Evolutionary conservation across 2,113 vertebrate genomes (phyloP), one percentile per base, ranked within the genome.

Genomic region (Natator depressus): DNA sequence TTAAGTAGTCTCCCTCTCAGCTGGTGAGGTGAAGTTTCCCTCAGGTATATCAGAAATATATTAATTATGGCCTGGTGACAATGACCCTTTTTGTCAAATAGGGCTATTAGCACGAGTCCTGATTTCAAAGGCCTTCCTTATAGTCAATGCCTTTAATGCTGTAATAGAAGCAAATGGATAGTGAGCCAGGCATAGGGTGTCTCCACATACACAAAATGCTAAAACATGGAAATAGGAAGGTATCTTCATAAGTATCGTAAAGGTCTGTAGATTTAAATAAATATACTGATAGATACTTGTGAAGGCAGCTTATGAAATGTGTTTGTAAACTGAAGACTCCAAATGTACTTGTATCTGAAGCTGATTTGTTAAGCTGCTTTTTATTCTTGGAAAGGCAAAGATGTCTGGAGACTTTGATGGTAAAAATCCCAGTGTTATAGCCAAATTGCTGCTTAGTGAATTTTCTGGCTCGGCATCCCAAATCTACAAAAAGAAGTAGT

Each of bases 371-470:
- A 96, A 96, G 93, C 59, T 2, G 87, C 90, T 93, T 96, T 54
- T 93, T 95, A 91, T 31, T 97, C 84, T 88, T 94, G 93, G 86
- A 95, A 97, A 95, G 93, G 91, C 95, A 95, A 92, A 96, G 88
- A 90, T 91, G 81, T 92, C 85, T 87, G 75, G 85, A 94, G 89
- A 31, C 79, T 96, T 86, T 96, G 93, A 95, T 95, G 88, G 69
- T 55, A 75, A 96, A 72, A 94, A 97, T 95, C 85, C 89, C 95
- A 92, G 95, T 97, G 95, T 95, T 88, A 20, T 80, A 89, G 85
- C 95, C 94, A 89, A 53, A 51, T 57, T 96, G 89, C 47, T 0
- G 0, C 42, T 81, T 65, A 85, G 84, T 38, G 38, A 42, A 19
- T 80, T 95, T 89, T 13, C 5, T 4, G 27, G 80, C 89, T 53